phyloP scores from a whole-genome alignment of 2,797 vertebrate genomes.

The Echiichthys vipera region DNA sequence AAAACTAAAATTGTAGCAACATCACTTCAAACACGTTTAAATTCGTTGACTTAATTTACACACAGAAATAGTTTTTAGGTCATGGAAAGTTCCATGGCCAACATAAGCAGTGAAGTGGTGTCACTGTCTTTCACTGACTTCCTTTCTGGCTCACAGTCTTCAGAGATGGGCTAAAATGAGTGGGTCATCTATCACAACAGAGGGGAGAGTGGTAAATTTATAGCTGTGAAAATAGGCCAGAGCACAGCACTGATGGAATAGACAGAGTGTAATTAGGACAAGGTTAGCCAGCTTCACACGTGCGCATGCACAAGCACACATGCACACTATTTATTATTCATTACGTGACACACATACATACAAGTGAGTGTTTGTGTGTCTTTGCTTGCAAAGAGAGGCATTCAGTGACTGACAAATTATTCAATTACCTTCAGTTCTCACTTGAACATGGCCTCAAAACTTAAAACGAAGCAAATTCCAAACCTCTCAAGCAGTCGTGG shows the following conservation, averaged over 20 bases:
- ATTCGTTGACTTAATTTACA: slow-evolving; percentile 9
- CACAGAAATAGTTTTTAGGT: slow-evolving; percentile 51
- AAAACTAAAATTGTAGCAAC: background rate
- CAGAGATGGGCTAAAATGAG: slow-evolving; percentile 82
- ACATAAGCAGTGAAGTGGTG: slow-evolving; percentile 49
- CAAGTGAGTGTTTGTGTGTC: slow-evolving; percentile 4
- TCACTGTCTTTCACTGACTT: slow-evolving; percentile 68
- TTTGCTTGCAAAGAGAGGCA: slow-evolving; percentile 8
- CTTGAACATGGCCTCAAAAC: slow-evolving; percentile 13
- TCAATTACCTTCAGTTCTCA: slow-evolving; percentile 32
- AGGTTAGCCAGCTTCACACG: slow-evolving; percentile 76
- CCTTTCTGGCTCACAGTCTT: slow-evolving; percentile 77
- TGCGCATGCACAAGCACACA: slow-evolving; percentile 9
- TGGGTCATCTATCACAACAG: slow-evolving; percentile 82
- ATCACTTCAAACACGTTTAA: background rate
- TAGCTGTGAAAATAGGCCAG: slow-evolving; percentile 83
- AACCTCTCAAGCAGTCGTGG: slow-evolving; percentile 1
- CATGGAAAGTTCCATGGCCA: slow-evolving; percentile 57
- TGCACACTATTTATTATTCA: slow-evolving; percentile 46
- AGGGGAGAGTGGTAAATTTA: slow-evolving; percentile 80
- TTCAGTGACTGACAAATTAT: slow-evolving; percentile 45
- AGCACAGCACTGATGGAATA: slow-evolving; percentile 75
- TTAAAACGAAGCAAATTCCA: slow-evolving; percentile 23
- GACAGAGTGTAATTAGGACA: slow-evolving; percentile 85
- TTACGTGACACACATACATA: slow-evolving; percentile 31